Evolutionary conservation across 2,888 invertebrate species (phyloP).

Genomic region (Automeris io): DNA sequence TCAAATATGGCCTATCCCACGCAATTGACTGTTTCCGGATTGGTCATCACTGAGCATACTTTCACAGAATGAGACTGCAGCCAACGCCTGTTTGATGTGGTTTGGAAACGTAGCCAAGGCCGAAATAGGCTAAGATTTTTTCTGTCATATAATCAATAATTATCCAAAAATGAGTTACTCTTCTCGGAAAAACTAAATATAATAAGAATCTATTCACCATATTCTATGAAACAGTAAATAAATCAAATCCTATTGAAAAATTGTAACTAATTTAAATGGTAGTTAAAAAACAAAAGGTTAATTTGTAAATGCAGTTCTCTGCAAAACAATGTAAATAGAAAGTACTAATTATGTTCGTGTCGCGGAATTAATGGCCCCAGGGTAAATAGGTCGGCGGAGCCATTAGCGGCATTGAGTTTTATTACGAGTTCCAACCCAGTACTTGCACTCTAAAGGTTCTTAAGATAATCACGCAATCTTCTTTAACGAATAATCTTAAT

Average conservation of each 20-base stretch:
- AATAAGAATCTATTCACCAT: neutral
- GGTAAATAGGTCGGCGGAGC: slow-evolving; percentile 8
- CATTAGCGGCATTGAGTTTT: slow-evolving; percentile 9
- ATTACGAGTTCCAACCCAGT: slow-evolving; percentile 6
- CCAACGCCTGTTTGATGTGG: no score
- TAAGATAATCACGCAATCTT: slow-evolving; percentile 6
- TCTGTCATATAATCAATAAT: no score
- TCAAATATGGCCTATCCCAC: no score
- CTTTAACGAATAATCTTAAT: neutral
- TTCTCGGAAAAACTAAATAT: neutral
- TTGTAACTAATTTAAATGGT: neutral
- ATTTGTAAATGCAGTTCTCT: neutral
- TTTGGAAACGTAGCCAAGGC: no score
- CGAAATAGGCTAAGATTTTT: no score
- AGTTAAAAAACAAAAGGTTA: neutral
- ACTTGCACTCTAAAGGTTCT: slow-evolving; percentile 4
- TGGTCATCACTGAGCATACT: no score
- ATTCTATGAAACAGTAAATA: neutral
- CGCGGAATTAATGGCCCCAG: slow-evolving; percentile 1
- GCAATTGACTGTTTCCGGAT: no score
- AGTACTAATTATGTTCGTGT: slow-evolving; percentile 2
- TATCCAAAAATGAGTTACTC: neutral
- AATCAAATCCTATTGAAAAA: neutral
- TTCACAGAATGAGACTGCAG: no score
- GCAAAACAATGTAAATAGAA: neutral